phyloP scores from a whole-genome alignment of 2,888 invertebrate genomes.

The Eupelmus urozonus region DNA sequence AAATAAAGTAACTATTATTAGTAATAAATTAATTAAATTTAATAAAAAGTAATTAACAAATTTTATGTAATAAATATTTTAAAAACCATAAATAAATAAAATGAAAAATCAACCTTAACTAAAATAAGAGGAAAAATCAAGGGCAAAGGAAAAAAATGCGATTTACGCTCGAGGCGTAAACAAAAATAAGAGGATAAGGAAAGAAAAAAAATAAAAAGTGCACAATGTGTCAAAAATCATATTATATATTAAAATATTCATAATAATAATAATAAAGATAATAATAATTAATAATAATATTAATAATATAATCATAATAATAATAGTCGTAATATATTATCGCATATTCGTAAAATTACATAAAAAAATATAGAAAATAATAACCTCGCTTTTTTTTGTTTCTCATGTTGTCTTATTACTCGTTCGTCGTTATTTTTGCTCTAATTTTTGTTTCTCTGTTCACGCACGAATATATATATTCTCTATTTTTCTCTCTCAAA shows the following conservation, averaged over 20 bases:
- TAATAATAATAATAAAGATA: slow-evolving; percentile 71
- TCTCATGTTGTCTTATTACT: slow-evolving; percentile 37
- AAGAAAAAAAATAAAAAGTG: slow-evolving; percentile 71
- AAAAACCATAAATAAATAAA: not conserved
- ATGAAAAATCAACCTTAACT: not conserved
- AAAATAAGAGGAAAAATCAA: slow-evolving; percentile 28
- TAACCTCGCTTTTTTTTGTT: slow-evolving; percentile 69
- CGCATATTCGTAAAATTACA: slow-evolving; percentile 76
- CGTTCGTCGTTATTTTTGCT: slow-evolving; percentile 18
- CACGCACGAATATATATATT: slow-evolving; percentile 65
- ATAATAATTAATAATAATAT: slow-evolving; percentile 62
- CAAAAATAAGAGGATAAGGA: slow-evolving; percentile 35
- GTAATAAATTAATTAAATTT: too few species aligned
- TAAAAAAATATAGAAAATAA: slow-evolving; percentile 78
- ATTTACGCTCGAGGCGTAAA: slow-evolving; percentile 19
- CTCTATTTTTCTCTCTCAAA: slow-evolving; percentile 58
- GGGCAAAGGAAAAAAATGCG: slow-evolving; percentile 22
- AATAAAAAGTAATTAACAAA: too few species aligned
- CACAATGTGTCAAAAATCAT: slow-evolving; percentile 74
- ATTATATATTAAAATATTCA: slow-evolving; percentile 77
- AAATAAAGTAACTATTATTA: too few species aligned
- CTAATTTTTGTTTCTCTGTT: slow-evolving; percentile 30
- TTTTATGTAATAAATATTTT: too few species aligned
- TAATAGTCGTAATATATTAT: slow-evolving; percentile 66
- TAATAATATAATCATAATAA: slow-evolving; percentile 58